phyloP scores from a whole-genome alignment of 2,888 invertebrate genomes.

The Cheilosia grossa region DNA sequence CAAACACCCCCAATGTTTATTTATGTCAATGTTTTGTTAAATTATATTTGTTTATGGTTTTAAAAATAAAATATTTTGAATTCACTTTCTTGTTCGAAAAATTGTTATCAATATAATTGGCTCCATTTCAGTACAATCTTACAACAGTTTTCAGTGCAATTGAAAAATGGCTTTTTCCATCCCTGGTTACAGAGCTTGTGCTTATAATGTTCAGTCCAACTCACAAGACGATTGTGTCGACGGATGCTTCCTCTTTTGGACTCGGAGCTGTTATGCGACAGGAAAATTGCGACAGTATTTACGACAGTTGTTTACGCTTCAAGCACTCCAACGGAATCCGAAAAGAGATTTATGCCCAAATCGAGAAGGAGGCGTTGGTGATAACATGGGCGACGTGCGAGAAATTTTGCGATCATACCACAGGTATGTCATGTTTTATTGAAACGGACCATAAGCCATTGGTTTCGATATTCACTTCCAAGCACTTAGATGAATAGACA shows the following conservation, averaged over 20 bases:
- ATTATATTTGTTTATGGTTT: too few relatives aligned
- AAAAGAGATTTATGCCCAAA: conserved; percentile 26
- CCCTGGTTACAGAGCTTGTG: too few relatives aligned
- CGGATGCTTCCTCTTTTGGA: conserved; percentile 28
- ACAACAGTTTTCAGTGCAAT: too few relatives aligned
- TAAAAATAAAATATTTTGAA: too few relatives aligned
- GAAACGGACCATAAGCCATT: conserved; percentile 18
- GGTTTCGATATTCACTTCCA: conserved; percentile 19
- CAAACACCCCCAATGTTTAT: too few relatives aligned
- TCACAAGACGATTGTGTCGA: background rate
- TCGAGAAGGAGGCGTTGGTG: conserved; percentile 40
- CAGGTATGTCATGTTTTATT: conserved; percentile 1
- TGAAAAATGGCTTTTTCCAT: too few relatives aligned
- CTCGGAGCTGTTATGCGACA: conserved; percentile 42
- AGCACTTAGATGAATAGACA: conserved; percentile 32
- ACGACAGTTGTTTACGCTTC: background rate
- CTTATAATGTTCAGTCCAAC: too few relatives aligned
- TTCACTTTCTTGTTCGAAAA: too few relatives aligned
- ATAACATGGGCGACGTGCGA: conserved; percentile 23
- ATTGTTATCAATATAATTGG: too few relatives aligned
- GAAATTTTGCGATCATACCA: conserved; percentile 26
- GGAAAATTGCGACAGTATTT: conserved; percentile 21
- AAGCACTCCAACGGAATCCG: too few relatives aligned
- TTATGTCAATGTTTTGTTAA: too few relatives aligned
- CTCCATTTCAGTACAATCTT: too few relatives aligned